Evolutionary conservation across 2,888 invertebrate species (phyloP).

Genomic region (Coenonympha glycerion): DNA sequence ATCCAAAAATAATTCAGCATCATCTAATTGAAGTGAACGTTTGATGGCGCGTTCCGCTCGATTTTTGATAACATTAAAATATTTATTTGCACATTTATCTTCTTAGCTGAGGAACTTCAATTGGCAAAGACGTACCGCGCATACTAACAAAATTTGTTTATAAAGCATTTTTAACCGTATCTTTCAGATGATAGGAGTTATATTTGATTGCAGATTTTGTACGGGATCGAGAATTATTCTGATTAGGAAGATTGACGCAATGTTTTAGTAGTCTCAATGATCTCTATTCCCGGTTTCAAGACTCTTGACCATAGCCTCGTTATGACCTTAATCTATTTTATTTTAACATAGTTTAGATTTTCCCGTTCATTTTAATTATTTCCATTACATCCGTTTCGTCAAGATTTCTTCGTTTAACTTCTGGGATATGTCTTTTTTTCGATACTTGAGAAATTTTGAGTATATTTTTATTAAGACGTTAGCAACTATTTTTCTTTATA

Average conservation of each 20-base stretch:
- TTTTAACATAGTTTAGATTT: not conserved
- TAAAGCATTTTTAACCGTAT: slow-evolving; percentile 6
- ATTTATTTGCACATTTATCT: slow-evolving; percentile 25
- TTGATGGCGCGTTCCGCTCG: slow-evolving; percentile 20
- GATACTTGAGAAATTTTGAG: no score
- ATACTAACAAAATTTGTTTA: not conserved
- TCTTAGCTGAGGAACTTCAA: slow-evolving; percentile 18
- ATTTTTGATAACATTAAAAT: slow-evolving; percentile 28
- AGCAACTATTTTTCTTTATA: no score
- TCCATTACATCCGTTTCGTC: not conserved
- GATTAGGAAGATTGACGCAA: slow-evolving; percentile 18
- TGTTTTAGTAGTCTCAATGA: slow-evolving; percentile 13
- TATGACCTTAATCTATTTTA: slow-evolving; percentile 16
- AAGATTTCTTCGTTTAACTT: no score
- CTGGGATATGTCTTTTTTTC: no score
- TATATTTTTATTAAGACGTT: no score
- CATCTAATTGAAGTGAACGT: slow-evolving; percentile 35
- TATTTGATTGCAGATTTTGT: not conserved
- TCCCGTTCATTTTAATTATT: not conserved
- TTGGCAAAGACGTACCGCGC: slow-evolving; percentile 15
- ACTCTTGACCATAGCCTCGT: slow-evolving; percentile 11
- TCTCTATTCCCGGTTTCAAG: slow-evolving; percentile 14
- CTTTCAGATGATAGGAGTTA: not conserved
- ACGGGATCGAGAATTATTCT: not conserved
- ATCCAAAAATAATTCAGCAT: slow-evolving; percentile 31